Conservation (phyloP, 2,888 invertebrate genomes). For the Scaptomyza cyrtandrae region DNA sequence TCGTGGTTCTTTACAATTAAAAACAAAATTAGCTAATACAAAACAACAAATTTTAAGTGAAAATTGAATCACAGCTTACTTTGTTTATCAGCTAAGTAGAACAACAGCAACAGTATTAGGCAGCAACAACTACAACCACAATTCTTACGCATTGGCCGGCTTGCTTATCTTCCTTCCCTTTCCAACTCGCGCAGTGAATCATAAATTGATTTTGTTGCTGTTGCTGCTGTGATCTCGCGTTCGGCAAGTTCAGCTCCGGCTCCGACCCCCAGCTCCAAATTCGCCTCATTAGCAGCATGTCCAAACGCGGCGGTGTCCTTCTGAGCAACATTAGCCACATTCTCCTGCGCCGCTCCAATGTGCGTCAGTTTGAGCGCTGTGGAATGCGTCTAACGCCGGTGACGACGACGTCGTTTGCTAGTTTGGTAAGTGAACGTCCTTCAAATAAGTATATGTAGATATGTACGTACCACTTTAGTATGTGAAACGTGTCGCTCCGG, state of each 20-base stretch:
- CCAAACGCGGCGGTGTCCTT: conserved; percentile 83
- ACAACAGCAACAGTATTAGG: neutral
- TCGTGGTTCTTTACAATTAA: neutral
- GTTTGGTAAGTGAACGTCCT: conserved; percentile 63
- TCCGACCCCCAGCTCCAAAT: conserved; percentile 10
- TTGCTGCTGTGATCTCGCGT: conserved; percentile 43
- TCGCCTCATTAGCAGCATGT: conserved; percentile 46
- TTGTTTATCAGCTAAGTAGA: conserved; percentile 2
- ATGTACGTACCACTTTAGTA: neutral
- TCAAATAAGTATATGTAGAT: conserved; percentile 25
- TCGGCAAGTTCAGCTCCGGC: conserved; percentile 20
- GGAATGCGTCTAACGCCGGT: conserved; percentile 83
- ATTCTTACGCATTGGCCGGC: conserved; percentile 17
- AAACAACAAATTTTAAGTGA: conserved; percentile 6
- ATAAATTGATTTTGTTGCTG: conserved; percentile 24
- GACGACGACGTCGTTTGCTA: conserved; percentile 60
- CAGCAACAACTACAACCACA: conserved; percentile 13
- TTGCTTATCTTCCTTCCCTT: neutral
- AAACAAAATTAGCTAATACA: neutral
- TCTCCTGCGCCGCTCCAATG: conserved; percentile 86
- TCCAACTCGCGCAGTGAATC: conserved; percentile 10
- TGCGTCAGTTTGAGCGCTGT: conserved; percentile 71
- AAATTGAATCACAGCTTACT: neutral
- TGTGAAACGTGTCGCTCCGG: conserved; percentile 49
- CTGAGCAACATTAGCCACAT: conserved; percentile 86